These are phyloP conservation scores for Agrochola lota DNA, from an alignment of 2,888 invertebrate genomes.

Conservation along the genomic window DNA sequence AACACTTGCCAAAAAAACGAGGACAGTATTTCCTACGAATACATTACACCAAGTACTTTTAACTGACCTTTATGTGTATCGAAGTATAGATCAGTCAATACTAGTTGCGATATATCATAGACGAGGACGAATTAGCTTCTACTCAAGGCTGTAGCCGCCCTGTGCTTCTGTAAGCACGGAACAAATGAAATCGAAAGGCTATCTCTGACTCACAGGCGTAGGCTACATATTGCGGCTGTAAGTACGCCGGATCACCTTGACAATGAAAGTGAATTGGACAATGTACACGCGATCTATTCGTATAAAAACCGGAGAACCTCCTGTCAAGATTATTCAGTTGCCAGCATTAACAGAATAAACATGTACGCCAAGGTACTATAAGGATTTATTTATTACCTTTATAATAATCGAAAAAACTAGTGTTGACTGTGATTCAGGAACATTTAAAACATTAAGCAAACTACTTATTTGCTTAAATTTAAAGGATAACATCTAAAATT, in stretches of 20 bases:
- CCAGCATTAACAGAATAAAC: constrained; percentile 87
- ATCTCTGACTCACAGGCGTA: constrained; percentile 85
- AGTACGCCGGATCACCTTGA: constrained; percentile 84
- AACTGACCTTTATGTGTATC: constrained; percentile 58
- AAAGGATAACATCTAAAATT: constrained; percentile 5
- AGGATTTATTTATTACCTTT: constrained; percentile 43
- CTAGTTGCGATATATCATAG: constrained; percentile 49
- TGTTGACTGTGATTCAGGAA: neutral
- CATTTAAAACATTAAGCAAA: neutral
- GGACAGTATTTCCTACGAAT: constrained; percentile 16
- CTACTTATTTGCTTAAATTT: neutral
- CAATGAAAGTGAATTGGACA: constrained; percentile 89
- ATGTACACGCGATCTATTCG: constrained; percentile 77
- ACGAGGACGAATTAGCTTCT: constrained; percentile 67
- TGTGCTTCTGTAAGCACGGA: constrained; percentile 77
- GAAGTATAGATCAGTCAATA: constrained; percentile 45
- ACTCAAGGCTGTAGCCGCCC: constrained; percentile 79
- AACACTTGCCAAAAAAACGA: constrained; percentile 32
- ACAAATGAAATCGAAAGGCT: constrained; percentile 88
- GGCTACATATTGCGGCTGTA: constrained; percentile 68
- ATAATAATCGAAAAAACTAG: constrained; percentile 26
- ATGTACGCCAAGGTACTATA: constrained; percentile 88
- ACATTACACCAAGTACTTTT: constrained; percentile 33
- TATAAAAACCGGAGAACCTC: constrained; percentile 88
- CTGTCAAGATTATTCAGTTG: constrained; percentile 88